These are phyloP conservation scores for Charanyca ferruginea DNA, from an alignment of 2,888 invertebrate species.

Conservation along the genomic window DNA sequence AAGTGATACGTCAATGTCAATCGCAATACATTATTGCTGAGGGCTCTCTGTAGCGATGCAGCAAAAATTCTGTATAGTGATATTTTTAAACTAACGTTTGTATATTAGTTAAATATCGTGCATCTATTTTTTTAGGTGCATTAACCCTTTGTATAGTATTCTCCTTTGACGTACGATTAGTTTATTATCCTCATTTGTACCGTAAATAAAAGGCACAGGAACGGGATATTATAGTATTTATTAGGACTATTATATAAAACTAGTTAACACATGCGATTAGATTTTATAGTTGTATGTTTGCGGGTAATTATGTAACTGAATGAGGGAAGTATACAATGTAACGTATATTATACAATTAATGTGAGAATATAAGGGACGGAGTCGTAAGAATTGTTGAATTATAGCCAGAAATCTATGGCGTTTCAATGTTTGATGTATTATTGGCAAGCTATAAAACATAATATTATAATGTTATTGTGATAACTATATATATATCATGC, in stretches of 20 bases:
- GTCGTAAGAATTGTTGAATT: conserved; percentile 83
- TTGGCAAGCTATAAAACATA: conserved; percentile 79
- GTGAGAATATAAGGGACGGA: conserved; percentile 72
- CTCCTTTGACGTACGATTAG: conserved; percentile 65
- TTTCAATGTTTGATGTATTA: conserved; percentile 86
- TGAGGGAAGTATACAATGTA: conserved; percentile 85
- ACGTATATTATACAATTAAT: conserved; percentile 78
- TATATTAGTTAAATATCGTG: conserved; percentile 66
- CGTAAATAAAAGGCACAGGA: conserved; percentile 74
- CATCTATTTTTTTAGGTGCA: conserved; percentile 77
- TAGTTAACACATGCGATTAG: conserved; percentile 84
- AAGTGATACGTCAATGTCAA: conserved; percentile 66
- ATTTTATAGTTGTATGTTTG: conserved; percentile 87
- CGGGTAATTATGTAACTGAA: conserved; percentile 84
- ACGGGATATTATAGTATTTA: conserved; percentile 72
- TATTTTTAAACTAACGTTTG: conserved; percentile 78
- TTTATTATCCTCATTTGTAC: conserved; percentile 66
- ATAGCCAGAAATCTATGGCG: conserved; percentile 85
- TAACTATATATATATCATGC: conserved; percentile 82
- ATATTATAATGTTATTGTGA: conserved; percentile 76
- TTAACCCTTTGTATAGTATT: conserved; percentile 71
- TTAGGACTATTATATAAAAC: conserved; percentile 74
- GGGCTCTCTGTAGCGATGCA: conserved; percentile 70
- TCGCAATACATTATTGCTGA: conserved; percentile 65
- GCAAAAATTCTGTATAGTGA: conserved; percentile 81